Conservation (phyloP, 2,113 vertebrate species). For the Agelaius phoeniceus region DNA sequence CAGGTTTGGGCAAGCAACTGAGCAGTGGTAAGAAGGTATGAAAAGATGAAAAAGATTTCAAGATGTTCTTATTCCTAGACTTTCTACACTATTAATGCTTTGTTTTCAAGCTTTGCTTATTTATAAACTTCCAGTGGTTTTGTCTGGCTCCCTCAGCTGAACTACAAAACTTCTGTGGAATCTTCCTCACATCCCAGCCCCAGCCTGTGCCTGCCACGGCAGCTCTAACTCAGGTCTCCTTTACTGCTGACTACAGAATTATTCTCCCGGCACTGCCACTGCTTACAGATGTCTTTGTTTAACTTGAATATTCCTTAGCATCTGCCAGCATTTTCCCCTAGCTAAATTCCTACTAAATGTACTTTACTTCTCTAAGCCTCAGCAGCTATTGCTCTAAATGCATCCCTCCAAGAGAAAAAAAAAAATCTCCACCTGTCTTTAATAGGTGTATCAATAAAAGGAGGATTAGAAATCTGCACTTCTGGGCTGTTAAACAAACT, state of each 20-base stretch:
- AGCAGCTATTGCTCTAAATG: not conserved
- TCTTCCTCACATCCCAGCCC: not conserved
- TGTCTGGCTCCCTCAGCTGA: not conserved
- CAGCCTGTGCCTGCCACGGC: not conserved
- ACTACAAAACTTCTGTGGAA: not conserved
- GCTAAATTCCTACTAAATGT: not conserved
- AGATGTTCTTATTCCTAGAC: not conserved
- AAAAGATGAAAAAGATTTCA: not conserved
- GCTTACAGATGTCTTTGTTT: slow-evolving; percentile 28
- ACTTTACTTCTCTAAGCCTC: not conserved
- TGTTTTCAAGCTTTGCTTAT: not conserved
- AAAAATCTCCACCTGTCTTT: not conserved
- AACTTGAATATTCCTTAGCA: slow-evolving; percentile 6
- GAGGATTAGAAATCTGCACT: not conserved
- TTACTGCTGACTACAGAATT: not conserved
- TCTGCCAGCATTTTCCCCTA: not conserved
- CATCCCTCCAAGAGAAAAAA: not conserved
- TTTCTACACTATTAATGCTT: not conserved
- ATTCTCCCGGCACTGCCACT: not conserved
- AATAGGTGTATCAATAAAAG: not conserved
- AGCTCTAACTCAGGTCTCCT: not conserved
- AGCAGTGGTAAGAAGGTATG: not conserved
- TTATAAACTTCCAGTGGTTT: not conserved
- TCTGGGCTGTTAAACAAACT: not conserved
- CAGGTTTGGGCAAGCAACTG: not conserved